Percentiles rank a stretch among this genome's conserved stretches.
Evolutionary conservation across 2,888 invertebrate species (phyloP).

Genomic region (Eucriotettix oculatus): DNA sequence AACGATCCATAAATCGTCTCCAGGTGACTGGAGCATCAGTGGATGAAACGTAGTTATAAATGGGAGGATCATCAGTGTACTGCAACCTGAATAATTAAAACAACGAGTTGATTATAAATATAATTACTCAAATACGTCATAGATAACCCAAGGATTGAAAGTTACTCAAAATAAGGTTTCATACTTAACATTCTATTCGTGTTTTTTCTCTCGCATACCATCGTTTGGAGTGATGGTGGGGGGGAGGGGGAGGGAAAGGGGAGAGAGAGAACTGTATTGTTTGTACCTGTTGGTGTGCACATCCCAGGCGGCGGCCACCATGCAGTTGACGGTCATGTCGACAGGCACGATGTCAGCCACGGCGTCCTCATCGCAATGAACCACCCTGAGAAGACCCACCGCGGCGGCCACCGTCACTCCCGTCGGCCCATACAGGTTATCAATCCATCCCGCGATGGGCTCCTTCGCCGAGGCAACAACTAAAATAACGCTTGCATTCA

Average conservation of each 20-base stretch:
- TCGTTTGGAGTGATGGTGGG: neutral
- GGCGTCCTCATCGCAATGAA: conserved; percentile 32
- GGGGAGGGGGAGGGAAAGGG: neutral
- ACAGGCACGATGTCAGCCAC: conserved; percentile 52
- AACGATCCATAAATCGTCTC: neutral
- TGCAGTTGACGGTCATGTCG: conserved; percentile 43
- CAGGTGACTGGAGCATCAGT: conserved; percentile 1
- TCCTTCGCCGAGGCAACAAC: conserved; percentile 25
- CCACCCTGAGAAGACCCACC: conserved; percentile 40
- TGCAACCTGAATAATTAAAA: too few species aligned
- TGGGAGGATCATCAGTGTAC: neutral
- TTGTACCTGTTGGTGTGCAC: conserved; percentile 14
- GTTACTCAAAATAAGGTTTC: too few species aligned
- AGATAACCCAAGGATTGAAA: too few species aligned
- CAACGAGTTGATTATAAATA: too few species aligned
- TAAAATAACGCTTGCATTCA: conserved; percentile 1
- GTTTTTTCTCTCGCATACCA: too few species aligned
- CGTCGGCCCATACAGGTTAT: conserved; percentile 52
- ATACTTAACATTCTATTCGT: too few species aligned
- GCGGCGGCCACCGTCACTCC: conserved; percentile 33
- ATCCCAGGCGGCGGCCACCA: conserved; percentile 41
- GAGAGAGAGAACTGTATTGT: neutral
- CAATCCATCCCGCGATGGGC: conserved; percentile 42
- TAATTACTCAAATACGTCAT: too few species aligned
- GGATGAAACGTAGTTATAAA: conserved; percentile 5